Base-by-base conservation (phyloP, 2,797 vertebrate genomes). In the Acanthornis magna region DNA sequence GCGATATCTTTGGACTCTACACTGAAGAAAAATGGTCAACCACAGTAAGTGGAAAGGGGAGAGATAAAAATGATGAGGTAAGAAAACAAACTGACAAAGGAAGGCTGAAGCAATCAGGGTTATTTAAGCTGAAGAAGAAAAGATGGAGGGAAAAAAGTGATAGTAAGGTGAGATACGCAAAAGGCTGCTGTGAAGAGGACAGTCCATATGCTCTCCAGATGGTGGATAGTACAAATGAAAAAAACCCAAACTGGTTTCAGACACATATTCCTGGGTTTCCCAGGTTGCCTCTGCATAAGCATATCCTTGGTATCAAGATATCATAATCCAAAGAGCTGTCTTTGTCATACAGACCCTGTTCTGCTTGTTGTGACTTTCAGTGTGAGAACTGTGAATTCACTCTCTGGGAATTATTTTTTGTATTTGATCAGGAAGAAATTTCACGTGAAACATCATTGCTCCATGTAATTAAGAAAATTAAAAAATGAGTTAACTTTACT, bases 81-180 rank as follows among this genome's bases (percentile, higher is more conserved):
- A 51, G 40, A 78, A 84, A 68, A 34, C 29, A 78, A 72, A 5
- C 21, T 75, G 58, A 47, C 27, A 58, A 60, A 13, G 16, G 36
- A 82, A 75, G 19, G 10, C 15, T 68, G 55, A 54, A 89, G 14
- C 3, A 51, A 8, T 40, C 29, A 13, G 5, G 1, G 12, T 75
- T 75, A 36, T 21, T 91, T 50, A 62, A 73, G 13, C 4, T 63
- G 36, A 76, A 66, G 40, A n/a, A 66, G 10, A 32, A 70, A 85
- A 81, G 16, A 16, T 36, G 7, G 2, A 12, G 19, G 7, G 4
- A 0, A 2, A 2, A 38, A 47, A 0, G 0, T 23, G 53, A 25
- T 53, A 40, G 20, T 63, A 45, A 55, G 2, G 4, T 57, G 47
- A 84, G 11, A 16, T 61, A 15, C 27, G 70, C 26, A 74, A 88